Conservation (phyloP, 2,888 invertebrate species). For the Bombyx huttoni region DNA sequence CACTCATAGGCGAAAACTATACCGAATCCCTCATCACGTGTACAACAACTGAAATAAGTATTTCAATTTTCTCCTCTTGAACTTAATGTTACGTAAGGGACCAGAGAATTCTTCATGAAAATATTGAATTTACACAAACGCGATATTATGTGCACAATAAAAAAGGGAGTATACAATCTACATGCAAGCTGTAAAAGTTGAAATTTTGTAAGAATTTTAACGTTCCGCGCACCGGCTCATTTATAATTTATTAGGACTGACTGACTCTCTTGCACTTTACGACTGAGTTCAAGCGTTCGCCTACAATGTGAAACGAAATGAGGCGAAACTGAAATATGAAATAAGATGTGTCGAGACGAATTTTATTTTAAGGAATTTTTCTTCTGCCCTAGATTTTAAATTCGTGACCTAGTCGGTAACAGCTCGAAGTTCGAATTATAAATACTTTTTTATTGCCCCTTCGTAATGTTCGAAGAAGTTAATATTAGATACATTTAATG, state of each 20-base stretch:
- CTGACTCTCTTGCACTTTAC: slow-evolving; percentile 5
- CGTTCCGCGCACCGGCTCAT: slow-evolving; percentile 5
- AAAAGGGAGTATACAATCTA: slow-evolving; percentile 6
- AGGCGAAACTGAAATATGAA: slow-evolving; percentile 2
- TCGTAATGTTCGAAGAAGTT: too few species aligned
- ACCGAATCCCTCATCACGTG: too few species aligned
- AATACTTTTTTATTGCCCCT: too few species aligned
- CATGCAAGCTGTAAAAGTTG: slow-evolving; percentile 5
- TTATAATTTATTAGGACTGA: slow-evolving; percentile 13
- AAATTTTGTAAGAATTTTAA: slow-evolving; percentile 9
- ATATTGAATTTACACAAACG: background rate
- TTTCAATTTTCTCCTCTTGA: too few species aligned
- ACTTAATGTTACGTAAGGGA: too few species aligned
- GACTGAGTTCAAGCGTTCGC: slow-evolving; percentile 4
- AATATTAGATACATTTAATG: too few species aligned
- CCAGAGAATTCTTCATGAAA: too few species aligned
- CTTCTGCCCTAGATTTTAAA: background rate
- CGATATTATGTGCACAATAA: background rate
- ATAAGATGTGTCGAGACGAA: background rate
- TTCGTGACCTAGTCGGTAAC: background rate
- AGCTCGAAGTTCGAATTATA: too few species aligned
- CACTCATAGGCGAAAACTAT: too few species aligned
- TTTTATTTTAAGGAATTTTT: background rate
- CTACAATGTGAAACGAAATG: slow-evolving; percentile 6
- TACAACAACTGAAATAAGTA: too few species aligned